phyloP scores from a whole-genome alignment of 1,140 invertebrate genomes.

The Scaptomyza graminum region DNA sequence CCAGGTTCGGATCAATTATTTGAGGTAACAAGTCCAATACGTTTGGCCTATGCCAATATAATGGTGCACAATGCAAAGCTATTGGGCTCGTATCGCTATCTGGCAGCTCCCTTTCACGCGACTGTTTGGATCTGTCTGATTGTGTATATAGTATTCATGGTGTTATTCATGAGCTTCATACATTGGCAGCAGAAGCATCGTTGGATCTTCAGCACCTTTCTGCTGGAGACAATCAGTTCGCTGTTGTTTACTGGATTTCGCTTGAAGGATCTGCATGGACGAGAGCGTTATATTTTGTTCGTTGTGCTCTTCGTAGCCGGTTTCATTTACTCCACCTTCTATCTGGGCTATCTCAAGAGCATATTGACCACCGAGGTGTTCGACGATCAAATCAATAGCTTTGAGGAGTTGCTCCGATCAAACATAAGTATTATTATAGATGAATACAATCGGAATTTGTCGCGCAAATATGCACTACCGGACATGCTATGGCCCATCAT shows the following conservation, averaged over 20 bases:
- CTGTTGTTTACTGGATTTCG: constrained; percentile 47
- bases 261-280: constrained; percentile 35
- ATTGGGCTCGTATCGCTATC: constrained; percentile 50
- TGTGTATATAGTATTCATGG: constrained; percentile 45
- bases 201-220: constrained; percentile 62
- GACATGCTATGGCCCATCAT: constrained; percentile 41
- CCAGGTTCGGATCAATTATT: constrained; percentile 19
- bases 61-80: constrained; percentile 55
- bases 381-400: constrained; percentile 54
- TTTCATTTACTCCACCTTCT: constrained; percentile 63
- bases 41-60: constrained; percentile 56
- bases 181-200: constrained; percentile 39
- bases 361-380: constrained; percentile 67
- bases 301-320: constrained; percentile 52
- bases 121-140: constrained; percentile 56
- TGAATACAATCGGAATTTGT: constrained; percentile 41
- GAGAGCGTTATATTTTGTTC: constrained; percentile 54
- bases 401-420: constrained; percentile 46
- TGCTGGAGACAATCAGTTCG: constrained; percentile 59
- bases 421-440: constrained; percentile 60
- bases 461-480: constrained; percentile 47
- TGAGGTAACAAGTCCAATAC: constrained; percentile 34
- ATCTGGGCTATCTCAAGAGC: constrained; percentile 59
- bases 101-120: constrained; percentile 47
- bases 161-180: constrained; percentile 52